These are phyloP conservation scores for Drosophila biarmipes DNA, from an alignment of 1,140 invertebrate genomes.

Conservation along the genomic window DNA sequence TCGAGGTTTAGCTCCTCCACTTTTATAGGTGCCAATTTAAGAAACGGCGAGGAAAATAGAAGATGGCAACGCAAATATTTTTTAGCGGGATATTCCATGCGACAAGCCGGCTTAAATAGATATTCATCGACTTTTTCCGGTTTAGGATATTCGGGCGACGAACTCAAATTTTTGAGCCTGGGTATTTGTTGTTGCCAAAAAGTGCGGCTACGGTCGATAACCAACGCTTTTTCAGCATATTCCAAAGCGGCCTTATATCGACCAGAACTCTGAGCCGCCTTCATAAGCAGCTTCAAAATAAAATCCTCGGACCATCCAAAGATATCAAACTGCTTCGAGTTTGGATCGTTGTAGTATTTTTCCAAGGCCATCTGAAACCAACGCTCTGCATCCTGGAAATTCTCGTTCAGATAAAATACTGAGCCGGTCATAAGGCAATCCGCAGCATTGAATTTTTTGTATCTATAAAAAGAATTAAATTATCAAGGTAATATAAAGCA, in stretches of 20 bases:
- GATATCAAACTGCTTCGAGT: not conserved
- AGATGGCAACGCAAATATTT: conserved; percentile 10
- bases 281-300: conserved; percentile 18
- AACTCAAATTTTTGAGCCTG: conserved; percentile 3
- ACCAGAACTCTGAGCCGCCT: conserved; percentile 14
- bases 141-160: not conserved
- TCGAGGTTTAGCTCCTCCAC: conserved; percentile 10
- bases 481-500: no score
- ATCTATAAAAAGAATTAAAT: not conserved
- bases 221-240: conserved; percentile 6
- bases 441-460: not conserved
- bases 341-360: not conserved
- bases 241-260: conserved; percentile 10
- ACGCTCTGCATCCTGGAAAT: conserved; percentile 5
- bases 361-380: conserved; percentile 26
- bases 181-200: conserved; percentile 14
- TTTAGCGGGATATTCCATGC: conserved; percentile 10
- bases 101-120: conserved; percentile 14
- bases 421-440: conserved; percentile 14
- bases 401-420: conserved; percentile 9
- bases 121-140: not conserved
- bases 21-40: conserved; percentile 15
- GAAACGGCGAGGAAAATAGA: conserved; percentile 1
- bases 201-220: no score
- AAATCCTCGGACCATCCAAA: not conserved